phyloP scores from a whole-genome alignment of 2,113 vertebrate species.

The Ictidomys tridecemlineatus region DNA sequence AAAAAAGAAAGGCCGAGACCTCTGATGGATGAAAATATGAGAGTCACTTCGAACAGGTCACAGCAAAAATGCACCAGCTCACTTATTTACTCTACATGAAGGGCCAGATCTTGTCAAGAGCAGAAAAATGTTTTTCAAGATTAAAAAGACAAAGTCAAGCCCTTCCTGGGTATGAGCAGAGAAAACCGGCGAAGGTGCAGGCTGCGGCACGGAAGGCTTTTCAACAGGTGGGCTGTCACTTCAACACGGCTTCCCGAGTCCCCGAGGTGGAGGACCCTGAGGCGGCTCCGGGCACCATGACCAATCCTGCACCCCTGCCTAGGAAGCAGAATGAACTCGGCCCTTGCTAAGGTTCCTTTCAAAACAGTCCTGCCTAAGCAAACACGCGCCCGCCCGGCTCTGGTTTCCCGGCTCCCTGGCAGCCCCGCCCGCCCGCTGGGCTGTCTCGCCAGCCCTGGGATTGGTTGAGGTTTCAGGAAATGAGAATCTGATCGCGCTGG shows the following conservation, averaged over 20 bases:
- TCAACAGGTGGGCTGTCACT: neutral
- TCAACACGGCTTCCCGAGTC: neutral
- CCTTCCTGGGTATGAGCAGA: neutral
- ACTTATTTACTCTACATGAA: neutral
- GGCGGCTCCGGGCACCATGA: fast-evolving
- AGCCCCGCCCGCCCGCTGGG: neutral
- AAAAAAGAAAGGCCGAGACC: neutral
- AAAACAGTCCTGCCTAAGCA: neutral
- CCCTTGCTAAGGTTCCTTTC: neutral
- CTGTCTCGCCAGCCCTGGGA: neutral
- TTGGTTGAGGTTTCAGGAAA: slow-evolving; percentile 77
- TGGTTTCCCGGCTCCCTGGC: neutral
- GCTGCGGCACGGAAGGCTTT: neutral
- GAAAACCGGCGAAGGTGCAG: neutral
- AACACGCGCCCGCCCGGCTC: neutral
- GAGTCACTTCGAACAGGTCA: neutral
- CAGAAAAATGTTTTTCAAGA: neutral
- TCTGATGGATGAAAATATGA: neutral
- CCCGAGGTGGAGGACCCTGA: neutral
- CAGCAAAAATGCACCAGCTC: neutral
- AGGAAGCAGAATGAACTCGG: fast-evolving
- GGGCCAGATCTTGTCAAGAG: neutral
- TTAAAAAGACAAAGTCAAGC: neutral
- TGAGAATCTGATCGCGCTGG: slow-evolving; percentile 61
- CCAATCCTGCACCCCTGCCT: neutral